Base-by-base conservation (phyloP, 2,797 vertebrate species). In the Typhlichthys subterraneus region DNA sequence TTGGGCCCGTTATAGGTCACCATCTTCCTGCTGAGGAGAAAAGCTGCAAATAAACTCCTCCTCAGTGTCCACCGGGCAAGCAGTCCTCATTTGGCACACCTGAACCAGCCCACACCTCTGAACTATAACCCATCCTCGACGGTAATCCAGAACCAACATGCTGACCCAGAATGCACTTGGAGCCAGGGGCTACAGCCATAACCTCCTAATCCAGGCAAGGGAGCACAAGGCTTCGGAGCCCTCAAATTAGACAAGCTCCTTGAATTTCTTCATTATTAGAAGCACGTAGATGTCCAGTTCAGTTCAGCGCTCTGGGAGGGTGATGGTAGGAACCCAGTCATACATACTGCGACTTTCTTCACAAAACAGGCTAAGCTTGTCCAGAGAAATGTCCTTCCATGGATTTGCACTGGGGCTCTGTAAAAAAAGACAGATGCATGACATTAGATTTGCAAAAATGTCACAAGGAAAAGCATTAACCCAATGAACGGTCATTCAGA, bases 281-380 rank as follows among this genome's bases (percentile, higher is more conserved):
- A 82, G 79, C 70, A 48, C 67, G 56, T 53, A 45, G 53, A 17
- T n/a, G 0, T 14, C 1, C 51, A 14, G 17, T 33, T 54, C 62
- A 38, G 33, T 66, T 92, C 92, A 93, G 88, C 96, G 97, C 82
- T 98, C 96, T 0, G 97, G 96, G 54, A 99, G 93, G 12, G 94
- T 93, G 79, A 99, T 93, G 50, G 89, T 87, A 49, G 97, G 97
- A 62, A 99, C 96, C 97, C 97, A 99, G 83, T 99, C 96, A 10
- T 95, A 97, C 67, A 93, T 79, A 17, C 92, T 95, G 66, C 95
- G 93, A 54, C 96, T 97, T 77, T 97, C 96, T 70, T 99, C 95
- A 0, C 97, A 99, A 79, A 98, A 99, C 8, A 91, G 78, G 50
- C 90, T 92, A 80, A 99, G 91, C 59, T 95, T 96, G 81, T 97